Evolutionary conservation across 2,113 vertebrate species (phyloP).

Genomic region (Camelus dromedarius): DNA sequence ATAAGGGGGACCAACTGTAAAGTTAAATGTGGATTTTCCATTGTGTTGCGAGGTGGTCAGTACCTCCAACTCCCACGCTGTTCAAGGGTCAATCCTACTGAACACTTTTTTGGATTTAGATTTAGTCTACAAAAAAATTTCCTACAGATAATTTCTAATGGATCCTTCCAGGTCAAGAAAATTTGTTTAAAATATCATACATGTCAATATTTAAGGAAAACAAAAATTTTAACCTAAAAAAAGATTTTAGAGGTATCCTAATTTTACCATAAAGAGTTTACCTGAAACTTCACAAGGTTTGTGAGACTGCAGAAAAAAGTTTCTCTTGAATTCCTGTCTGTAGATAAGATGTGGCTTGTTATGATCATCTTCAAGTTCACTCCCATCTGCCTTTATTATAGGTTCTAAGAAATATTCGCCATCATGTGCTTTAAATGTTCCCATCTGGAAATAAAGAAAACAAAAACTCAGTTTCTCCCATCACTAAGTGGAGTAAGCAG

Average conservation of each 20-base stretch:
- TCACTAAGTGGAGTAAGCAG: conserved; percentile 72
- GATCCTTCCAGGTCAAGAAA: background rate
- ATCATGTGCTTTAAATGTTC: conserved; percentile 89
- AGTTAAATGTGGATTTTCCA: background rate
- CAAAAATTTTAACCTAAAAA: background rate
- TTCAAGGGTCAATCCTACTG: background rate
- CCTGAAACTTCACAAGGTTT: conserved; percentile 93
- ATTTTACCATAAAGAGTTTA: conserved; percentile 82
- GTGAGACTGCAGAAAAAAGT: conserved; percentile 70
- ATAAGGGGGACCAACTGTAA: background rate
- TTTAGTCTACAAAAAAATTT: background rate
- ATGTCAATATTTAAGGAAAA: background rate
- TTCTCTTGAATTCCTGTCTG: conserved; percentile 88
- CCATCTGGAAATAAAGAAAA: conserved; percentile 85
- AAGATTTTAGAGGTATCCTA: background rate
- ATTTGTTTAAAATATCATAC: background rate
- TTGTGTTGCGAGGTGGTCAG: background rate
- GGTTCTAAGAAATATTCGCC: conserved; percentile 98
- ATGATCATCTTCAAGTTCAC: conserved; percentile 93
- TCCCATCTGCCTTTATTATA: conserved; percentile 89
- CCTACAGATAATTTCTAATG: background rate
- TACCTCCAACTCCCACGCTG: background rate
- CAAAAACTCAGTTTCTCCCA: background rate
- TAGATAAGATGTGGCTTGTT: conserved; percentile 98
- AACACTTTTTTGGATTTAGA: background rate